These are phyloP conservation scores for Drosophila rhopaloa DNA, from an alignment of 1,140 invertebrate genomes.

Conservation along the genomic window DNA sequence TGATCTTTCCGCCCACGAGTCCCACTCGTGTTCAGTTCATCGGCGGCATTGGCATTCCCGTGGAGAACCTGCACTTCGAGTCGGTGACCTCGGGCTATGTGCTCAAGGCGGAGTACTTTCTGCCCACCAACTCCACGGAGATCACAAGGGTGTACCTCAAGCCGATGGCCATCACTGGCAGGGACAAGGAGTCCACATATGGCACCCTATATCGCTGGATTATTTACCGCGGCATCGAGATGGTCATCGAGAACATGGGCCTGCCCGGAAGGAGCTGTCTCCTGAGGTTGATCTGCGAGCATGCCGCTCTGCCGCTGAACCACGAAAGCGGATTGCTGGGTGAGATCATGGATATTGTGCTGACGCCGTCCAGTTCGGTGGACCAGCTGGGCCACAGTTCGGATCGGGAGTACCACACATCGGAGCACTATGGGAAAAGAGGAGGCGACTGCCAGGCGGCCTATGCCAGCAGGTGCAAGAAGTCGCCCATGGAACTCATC, in stretches of 20 bases:
- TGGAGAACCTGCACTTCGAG: conserved; percentile 74
- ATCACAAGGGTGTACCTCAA: conserved; percentile 64
- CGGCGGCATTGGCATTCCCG: conserved; percentile 80
- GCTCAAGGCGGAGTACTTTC: conserved; percentile 79
- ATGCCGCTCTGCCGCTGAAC: conserved; percentile 88
- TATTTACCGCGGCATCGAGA: conserved; percentile 77
- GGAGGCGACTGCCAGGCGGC: conserved; percentile 51
- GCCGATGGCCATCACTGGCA: conserved; percentile 57
- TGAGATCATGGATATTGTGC: conserved; percentile 89
- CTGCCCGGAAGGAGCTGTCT: conserved; percentile 89
- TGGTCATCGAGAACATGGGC: conserved; percentile 85
- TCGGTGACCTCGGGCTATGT: conserved; percentile 83
- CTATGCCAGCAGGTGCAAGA: conserved; percentile 46
- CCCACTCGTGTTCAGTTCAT: conserved; percentile 83
- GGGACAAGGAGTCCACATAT: conserved; percentile 26
- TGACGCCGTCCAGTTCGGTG: conserved; percentile 85
- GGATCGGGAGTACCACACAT: conserved; percentile 50
- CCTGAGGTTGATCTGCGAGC: conserved; percentile 90
- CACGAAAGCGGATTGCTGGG: conserved; percentile 88
- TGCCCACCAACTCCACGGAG: conserved; percentile 68
- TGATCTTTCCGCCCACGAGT: conserved; percentile 75
- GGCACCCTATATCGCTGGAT: conserved; percentile 73
- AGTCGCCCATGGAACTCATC: conserved; percentile 59
- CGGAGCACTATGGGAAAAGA: conserved; percentile 54
- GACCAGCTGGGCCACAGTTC: conserved; percentile 37